Percentiles rank a stretch among this genome's conserved stretches.
phyloP scores from a whole-genome alignment of 2,113 vertebrate species.

The Gorsachius goisagi region DNA sequence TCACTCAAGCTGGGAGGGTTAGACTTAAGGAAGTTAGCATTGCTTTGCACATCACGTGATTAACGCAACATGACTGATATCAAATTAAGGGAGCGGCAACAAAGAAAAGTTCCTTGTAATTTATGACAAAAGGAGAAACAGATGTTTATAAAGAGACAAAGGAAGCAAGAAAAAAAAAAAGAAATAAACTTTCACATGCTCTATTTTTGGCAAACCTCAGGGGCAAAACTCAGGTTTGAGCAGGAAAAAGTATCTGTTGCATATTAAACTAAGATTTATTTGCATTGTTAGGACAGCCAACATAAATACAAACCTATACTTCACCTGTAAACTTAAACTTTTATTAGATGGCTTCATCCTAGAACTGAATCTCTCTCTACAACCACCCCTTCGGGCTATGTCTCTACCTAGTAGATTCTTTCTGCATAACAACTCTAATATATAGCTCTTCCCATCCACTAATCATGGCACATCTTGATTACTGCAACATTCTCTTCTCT shows the following conservation, averaged over 20 bases:
- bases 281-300: not conserved
- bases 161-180: not conserved
- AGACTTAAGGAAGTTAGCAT: not conserved
- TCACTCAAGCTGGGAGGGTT: not conserved
- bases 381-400: not conserved
- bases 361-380: not conserved
- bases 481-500: conserved; percentile 16
- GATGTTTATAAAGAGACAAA: not conserved
- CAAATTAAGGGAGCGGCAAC: not conserved
- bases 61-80: not conserved
- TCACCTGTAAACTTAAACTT: not conserved
- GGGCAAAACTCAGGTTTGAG: not conserved
- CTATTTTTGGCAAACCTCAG: not conserved
- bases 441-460: not conserved
- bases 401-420: not conserved
- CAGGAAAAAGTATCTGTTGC: not conserved
- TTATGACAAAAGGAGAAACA: not conserved
- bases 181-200: not conserved
- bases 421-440: not conserved
- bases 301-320: not conserved
- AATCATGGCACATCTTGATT: conserved; percentile 23
- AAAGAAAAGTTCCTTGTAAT: not conserved
- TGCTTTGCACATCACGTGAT: not conserved
- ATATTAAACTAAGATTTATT: not conserved
- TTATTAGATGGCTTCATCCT: not conserved